Base-by-base conservation (phyloP, 2,113 vertebrate genomes). In the Delphinapterus leucas region DNA sequence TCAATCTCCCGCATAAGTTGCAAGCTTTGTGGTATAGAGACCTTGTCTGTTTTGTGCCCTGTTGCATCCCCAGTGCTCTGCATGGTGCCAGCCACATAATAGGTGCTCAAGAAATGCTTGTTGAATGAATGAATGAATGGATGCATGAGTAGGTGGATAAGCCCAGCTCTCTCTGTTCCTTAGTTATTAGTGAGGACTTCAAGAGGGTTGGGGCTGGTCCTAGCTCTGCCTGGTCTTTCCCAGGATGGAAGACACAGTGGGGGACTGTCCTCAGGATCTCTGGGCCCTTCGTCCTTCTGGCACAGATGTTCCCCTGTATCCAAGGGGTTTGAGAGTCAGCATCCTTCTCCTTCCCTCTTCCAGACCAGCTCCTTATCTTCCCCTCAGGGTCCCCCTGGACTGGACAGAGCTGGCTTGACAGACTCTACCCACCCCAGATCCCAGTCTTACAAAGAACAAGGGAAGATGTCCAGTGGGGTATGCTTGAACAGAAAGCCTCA, bases 1-100 rank as follows among this genome's bases (percentile, higher is more conserved):
- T 31, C 26, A 2, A 2, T 38, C 23, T n/a, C 6, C 83, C 1
- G 1, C 1, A 33, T 9, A 23, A 47, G 38, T 36, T 10, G 21
- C 47, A 20, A 17, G n/a, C 8, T 65, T 25, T 0, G 0, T 8
- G 33, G 41, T 26, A 2, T 2, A 6, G 28, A 26, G 73, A 18
- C 13, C 28, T 31, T 31, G 55, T 65, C 70, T 77, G 58, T 53
- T 38, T 55, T n/a, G 33, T 65, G 26, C 13, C 25, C 49, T 71
- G 26, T 14, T 80, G 13, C 28, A 23, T 44, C 53, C 44, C 10
- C 23, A 11, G 20, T 18, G 3, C 31, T 36, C 53, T 93, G 28
- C 25, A 20, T 1, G 28, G 25, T 26, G 14, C 20, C 74, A 63
- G n/a, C 13, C 13, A 63, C 36, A 38, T 23, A 36, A 33, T 49